Evolutionary conservation across 1,140 invertebrate species (phyloP), one percentile per base, ranked within the genome.

Genomic region (Caenorhabditis briggsae): DNA sequence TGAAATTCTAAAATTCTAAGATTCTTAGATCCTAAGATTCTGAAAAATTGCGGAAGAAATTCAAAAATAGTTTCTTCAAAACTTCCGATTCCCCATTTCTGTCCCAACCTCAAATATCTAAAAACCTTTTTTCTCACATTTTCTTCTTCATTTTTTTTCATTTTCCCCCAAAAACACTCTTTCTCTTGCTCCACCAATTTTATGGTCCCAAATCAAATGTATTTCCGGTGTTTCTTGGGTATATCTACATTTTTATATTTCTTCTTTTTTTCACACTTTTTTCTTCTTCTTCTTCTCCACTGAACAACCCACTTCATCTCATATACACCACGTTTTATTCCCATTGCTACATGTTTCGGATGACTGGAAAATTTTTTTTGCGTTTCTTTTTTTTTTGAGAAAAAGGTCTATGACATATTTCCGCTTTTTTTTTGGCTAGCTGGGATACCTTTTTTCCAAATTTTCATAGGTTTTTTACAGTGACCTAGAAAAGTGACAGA

Each of bases 181-280:
- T 65, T 41, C n/a, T 33, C 46, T 23, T 78, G 23, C 23, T 78
- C 70, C 33, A 78, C 48, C 70, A 78, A 78, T 78, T 78, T 78
- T 78, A 78, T 78, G 70, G 70, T 78, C 70, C 33, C 70, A 78
- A 78, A 78, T 78, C 70, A 78, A 78, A 78, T 78, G 70, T 78
- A 50, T 53, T 78, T 78, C 70, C 70, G 70, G 43, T 78, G 70
- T 23, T 46, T 58, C 16, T 46, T 43, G n/a, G n/a, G n/a, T n/a
- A n/a, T n/a, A 78, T 33, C 5, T 78, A 20, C 12, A 23, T 41
- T 18, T 46, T 78, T 23, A 25, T 18, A 8, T 46, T 41, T 70
- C 64, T n/a, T 46, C 7, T 64, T 64, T 59, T 59, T 59, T 59
- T 59, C 58, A 59, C 61, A 64, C 33, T 33, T 41, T 46, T 70